Base-by-base conservation (phyloP, 2,888 invertebrate species). In the Xanthia icteritia region DNA sequence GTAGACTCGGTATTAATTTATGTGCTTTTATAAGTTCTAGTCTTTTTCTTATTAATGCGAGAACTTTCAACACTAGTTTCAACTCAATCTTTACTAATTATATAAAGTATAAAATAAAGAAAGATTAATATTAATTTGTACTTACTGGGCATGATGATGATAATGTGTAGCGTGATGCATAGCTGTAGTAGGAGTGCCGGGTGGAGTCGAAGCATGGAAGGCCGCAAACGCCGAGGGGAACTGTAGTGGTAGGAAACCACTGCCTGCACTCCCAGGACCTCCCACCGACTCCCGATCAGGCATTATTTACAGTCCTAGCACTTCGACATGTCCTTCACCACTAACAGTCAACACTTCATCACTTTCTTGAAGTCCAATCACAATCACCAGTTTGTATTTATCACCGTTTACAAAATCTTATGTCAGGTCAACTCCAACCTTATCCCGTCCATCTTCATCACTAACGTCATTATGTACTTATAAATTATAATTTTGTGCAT, bases 191-290 rank as follows among this genome's bases (percentile, higher is more conserved):
- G 92, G 94, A 95, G 97, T 96, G 89, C 98, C 96, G 91, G 97
- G 95, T 95, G 97, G 94, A 96, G 97, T 94, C 39, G 97, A 97
- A 87, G 97, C 97, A 92, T 98, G 97, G 93, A 97, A 97, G 63
- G 97, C 97, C 78, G 97, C 97, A 89, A 97, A 97, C 74, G 97
- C 97, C 86, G 97, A 97, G 67, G 97, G 97, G 90, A 97, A 97
- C 93, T 97, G 97, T 88, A 97, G 94, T 89, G 97, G 97, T 94
- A 97, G 93, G 94, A 97, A 97, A 93, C 97, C 93, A 93, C 97
- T 93, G 84, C 97, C 97, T 89, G 97, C 95, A 91, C 96, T 97
- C 90, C 97, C 97, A 81, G 97, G 96, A 84, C 97, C 97, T 77
- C 97, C 97, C 84, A 96, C 96, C 90, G 96, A 94, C 92, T 97